A percentile compares a stretch with the other conserved stretches of the same genome.
Evolutionary conservation across 2,888 invertebrate genomes (phyloP).

Genomic region (Brenthis ino): DNA sequence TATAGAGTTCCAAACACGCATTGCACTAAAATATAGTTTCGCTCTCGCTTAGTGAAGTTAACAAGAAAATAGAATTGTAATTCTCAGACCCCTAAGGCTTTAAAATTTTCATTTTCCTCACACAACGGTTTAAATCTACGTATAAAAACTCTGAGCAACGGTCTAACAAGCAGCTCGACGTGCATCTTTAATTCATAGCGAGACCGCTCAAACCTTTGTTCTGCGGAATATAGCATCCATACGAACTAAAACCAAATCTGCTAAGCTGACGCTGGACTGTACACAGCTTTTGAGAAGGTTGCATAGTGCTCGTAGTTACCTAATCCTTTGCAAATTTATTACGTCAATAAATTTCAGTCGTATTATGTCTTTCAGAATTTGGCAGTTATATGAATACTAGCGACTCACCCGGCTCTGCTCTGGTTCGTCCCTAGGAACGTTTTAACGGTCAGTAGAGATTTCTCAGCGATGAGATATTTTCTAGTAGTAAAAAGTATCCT

Average conservation of each 20-base stretch:
- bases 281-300: neutral
- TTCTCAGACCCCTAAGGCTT: neutral
- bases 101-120: too few relatives aligned
- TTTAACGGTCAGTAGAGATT: too few relatives aligned
- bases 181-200: conserved; percentile 20
- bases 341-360: too few relatives aligned
- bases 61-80: neutral
- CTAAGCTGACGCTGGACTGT: neutral
- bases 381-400: too few relatives aligned
- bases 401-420: too few relatives aligned
- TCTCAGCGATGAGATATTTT: too few relatives aligned
- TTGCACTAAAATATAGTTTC: neutral
- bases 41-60: neutral
- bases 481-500: too few relatives aligned
- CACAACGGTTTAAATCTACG: neutral
- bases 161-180: neutral
- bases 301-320: neutral
- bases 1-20: neutral
- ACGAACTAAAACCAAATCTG: neutral
- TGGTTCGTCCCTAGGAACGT: too few relatives aligned
- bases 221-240: conserved; percentile 12
- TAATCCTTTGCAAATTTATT: neutral
- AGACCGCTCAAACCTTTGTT: conserved; percentile 6
- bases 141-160: conserved; percentile 3
- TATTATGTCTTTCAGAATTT: too few relatives aligned